A percentile compares a stretch with the other conserved stretches of the same genome.
Evolutionary conservation across 2,888 invertebrate species (phyloP).

Genomic region (Parelbella ahira): DNA sequence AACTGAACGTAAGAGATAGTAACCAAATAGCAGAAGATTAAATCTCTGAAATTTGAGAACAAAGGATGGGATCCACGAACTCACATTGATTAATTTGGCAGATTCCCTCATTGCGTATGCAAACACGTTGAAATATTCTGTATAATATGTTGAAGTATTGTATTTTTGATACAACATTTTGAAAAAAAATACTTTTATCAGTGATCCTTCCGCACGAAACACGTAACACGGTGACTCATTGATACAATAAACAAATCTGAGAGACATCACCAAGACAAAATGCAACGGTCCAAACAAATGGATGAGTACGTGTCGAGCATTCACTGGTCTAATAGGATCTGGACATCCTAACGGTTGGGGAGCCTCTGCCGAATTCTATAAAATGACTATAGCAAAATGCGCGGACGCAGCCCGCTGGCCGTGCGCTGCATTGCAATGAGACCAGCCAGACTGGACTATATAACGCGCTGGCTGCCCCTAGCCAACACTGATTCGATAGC

Average conservation of each 20-base stretch:
- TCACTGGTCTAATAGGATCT: conserved; percentile 17
- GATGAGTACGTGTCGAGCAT: conserved; percentile 55
- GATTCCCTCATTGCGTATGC: too few relatives aligned
- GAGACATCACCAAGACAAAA: conserved; percentile 2
- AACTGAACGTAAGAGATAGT: background rate
- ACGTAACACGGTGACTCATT: conserved; percentile 6
- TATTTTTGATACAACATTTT: too few relatives aligned
- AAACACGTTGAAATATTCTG: too few relatives aligned
- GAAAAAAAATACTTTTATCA: too few relatives aligned
- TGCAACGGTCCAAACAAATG: conserved; percentile 2
- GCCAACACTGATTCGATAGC: conserved; percentile 52
- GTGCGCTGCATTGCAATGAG: conserved; percentile 68
- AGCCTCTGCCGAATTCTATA: conserved; percentile 54
- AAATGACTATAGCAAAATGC: conserved; percentile 48
- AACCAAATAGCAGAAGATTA: too few relatives aligned
- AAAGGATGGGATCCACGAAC: too few relatives aligned
- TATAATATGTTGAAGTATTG: too few relatives aligned
- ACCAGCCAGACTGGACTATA: conserved; percentile 61
- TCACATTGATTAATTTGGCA: too few relatives aligned
- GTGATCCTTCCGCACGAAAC: too few relatives aligned
- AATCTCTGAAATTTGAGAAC: too few relatives aligned
- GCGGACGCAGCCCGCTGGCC: conserved; percentile 48
- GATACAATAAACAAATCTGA: background rate
- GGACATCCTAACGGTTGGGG: conserved; percentile 65
- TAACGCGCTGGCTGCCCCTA: conserved; percentile 47